Conservation (phyloP, 2,797 vertebrate species). For the Epinephelus awoara region DNA sequence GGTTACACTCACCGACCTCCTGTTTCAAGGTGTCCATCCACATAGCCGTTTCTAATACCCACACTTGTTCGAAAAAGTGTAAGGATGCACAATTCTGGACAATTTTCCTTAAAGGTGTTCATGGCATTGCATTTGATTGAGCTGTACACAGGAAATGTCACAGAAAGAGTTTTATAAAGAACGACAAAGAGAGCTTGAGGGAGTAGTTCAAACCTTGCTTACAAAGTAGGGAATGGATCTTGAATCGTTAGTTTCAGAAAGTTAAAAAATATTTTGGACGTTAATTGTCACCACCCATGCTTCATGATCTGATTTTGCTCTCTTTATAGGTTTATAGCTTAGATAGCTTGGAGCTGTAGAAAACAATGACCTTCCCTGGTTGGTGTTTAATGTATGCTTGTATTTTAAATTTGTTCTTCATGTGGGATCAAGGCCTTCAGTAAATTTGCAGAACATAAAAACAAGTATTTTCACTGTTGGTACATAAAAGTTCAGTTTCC, state of each 20-base stretch:
- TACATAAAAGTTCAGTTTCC: constrained; percentile 3
- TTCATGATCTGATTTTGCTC: not conserved
- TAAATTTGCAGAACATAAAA: not conserved
- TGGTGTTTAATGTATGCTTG: constrained; percentile 3
- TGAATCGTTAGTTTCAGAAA: not conserved
- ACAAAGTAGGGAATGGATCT: no score
- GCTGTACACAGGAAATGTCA: not conserved
- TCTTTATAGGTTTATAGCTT: not conserved
- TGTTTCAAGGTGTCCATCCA: no score
- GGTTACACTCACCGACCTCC: no score
- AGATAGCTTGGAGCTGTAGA: not conserved
- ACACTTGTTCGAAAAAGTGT: not conserved
- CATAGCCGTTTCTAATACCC: no score
- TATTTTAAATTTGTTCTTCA: not conserved
- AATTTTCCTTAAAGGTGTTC: not conserved
- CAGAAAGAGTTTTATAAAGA: not conserved
- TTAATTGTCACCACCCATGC: not conserved
- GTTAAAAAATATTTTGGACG: not conserved
- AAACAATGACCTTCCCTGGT: not conserved
- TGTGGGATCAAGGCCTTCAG: not conserved
- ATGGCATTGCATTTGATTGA: not conserved
- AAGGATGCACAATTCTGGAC: not conserved
- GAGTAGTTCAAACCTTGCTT: not conserved
- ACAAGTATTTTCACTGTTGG: constrained; percentile 7
- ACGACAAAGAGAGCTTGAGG: not conserved